Percentiles rank a stretch among this genome's conserved stretches.
Conservation (phyloP, 2,797 vertebrate species). For the Masticophis lateralis region DNA sequence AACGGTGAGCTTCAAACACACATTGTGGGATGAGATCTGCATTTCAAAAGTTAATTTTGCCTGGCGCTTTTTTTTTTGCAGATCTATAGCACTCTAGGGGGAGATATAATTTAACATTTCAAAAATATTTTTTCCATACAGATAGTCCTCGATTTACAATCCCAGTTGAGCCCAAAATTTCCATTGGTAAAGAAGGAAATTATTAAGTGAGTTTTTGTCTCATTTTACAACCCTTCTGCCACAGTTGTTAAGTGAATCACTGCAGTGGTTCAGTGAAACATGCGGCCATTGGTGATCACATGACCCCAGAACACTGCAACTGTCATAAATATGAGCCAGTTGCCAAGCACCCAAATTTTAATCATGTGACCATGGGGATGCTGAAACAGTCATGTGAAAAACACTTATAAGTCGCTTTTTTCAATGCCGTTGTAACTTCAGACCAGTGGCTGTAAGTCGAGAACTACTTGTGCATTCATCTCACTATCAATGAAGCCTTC, state of each 20-base stretch:
- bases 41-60: not conserved
- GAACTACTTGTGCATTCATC: not conserved
- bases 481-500: not conserved
- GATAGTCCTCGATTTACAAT: not conserved
- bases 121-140: not conserved
- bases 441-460: not conserved
- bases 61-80: not conserved
- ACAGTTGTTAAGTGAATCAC: not conserved
- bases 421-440: not conserved
- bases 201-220: not conserved
- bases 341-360: not conserved
- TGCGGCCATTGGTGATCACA: not conserved
- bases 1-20: constrained; percentile 78
- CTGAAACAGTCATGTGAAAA: not conserved
- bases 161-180: not conserved
- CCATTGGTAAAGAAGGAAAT: not conserved
- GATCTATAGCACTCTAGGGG: not conserved
- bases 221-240: not conserved
- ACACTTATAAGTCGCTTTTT: not conserved
- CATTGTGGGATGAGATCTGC: not conserved
- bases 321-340: not conserved
- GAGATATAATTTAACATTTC: not conserved
- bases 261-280: not conserved
- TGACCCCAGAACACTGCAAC: not conserved
- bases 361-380: not conserved